Base-by-base conservation (phyloP, 1,140 invertebrate genomes). In the Pseudachorutes palmiensis region DNA sequence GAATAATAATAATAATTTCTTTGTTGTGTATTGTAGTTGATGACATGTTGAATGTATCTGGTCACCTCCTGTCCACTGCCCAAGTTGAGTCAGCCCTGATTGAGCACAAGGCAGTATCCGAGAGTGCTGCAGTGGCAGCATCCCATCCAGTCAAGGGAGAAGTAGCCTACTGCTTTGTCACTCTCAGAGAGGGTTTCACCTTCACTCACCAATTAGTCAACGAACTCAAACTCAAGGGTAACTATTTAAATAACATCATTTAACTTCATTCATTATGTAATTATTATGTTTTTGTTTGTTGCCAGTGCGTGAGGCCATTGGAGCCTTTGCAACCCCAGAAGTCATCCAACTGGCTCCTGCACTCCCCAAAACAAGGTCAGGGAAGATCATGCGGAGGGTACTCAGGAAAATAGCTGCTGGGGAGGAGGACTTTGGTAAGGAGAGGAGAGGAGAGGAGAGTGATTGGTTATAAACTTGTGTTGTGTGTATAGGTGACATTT, bases 11-110 rank as follows among this genome's bases (percentile, higher is more conserved):
- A 72, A 96, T 95, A 68, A 98, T 98, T 82, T 98, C 98, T 79
- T n/a, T n/a, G n/a, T n/a, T n/a, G n/a, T n/a, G n/a, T n/a, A n/a
- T n/a, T n/a, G n/a, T n/a, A n/a, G 90, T 98, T 19, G 96, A 98
- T 78, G 96, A 99, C 76, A 94, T 98, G 92, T 80, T 98, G 60
- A 98, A 99, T 79, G 94, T 98, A 0, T 97, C 93, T 1, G 96
- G 96, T 0, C 96, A 99, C 81, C 80, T 98, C 24, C 88, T 99
- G 83, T 96, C 92, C 64, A 99, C 97, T 0, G 91, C 96, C 0
- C 92, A 98, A 82, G 70, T 74, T 12, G 72, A 74, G 59, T 71
- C 72, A 9, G 72, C 72, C 57, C 64, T 74, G 30, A 71, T 71
- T 45, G 72, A 74, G 61, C 72, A 74, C 36, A 71, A 71, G 71